Evolutionary conservation across 92 coral and sea anemone species (phyloP), one percentile per base, ranked within the genome.

Genomic region (Porites evermanni): DNA sequence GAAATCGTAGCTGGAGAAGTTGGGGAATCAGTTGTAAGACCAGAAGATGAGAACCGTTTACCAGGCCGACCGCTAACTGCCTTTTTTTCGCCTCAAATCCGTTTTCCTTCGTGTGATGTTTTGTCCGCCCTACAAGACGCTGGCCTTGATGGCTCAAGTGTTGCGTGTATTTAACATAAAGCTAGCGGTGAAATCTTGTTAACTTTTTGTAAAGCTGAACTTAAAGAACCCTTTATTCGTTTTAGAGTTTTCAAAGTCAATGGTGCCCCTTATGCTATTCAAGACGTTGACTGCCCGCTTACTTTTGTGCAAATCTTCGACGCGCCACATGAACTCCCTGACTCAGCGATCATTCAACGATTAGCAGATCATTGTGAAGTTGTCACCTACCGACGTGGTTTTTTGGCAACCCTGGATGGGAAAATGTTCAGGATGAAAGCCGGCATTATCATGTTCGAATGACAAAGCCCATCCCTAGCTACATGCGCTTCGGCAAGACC

Each of bases 221-320:
- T 9, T 0, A 44, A 50, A 1, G 80, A 73, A 1, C 14, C 10
- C 0, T 83, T 83, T 23, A n/a, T 83, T 0, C 11, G 1, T 1
- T 44, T 6, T 0, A 72, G 17, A 9, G 21, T 21, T 2, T 2
- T 83, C 0, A 6, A 19, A 1, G 23, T 83, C 8, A 14, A 16
- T 0, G 80, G 21, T 0, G 12, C 10, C 1, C 87, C 53, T 0
- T 74, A 38, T 9, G 80, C 80, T 1, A 6, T 85, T 0, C 76
- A 85, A 65, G 88, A 84, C 26, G 67, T 75, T 0, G 88, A 84
- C 61, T 60, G 63, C 13, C 88, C 71, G 1, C 20, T 74, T 0
- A 76, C 80, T 0, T 82, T 61, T 8, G 2, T 75, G 0, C 75
- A 79, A 50, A 47, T 85, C 1, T 85, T 75, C 61, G 89, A 85